These are phyloP conservation scores for Corynorhinus townsendii DNA, from an alignment of 2,113 vertebrate genomes.

Conservation along the genomic window DNA sequence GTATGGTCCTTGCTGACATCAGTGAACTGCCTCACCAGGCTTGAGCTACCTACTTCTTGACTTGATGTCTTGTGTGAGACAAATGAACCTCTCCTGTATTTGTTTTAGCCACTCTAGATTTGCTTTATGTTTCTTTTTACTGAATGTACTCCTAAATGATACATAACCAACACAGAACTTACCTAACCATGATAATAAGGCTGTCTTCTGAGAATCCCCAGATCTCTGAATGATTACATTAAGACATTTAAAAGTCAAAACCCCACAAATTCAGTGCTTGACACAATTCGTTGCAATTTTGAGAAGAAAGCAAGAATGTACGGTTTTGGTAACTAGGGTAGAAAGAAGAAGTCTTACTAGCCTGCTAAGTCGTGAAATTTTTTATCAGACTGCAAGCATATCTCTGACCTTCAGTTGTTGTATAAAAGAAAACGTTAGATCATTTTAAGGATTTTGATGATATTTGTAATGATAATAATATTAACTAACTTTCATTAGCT, in stretches of 20 bases:
- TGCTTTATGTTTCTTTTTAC: not conserved
- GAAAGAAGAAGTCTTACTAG: not conserved
- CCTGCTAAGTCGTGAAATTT: not conserved
- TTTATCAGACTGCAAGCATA: not conserved
- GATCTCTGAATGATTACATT: not conserved
- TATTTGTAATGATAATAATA: not conserved
- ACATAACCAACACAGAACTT: not conserved
- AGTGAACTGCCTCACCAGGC: not conserved
- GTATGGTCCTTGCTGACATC: not conserved
- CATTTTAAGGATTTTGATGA: not conserved
- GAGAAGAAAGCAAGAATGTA: not conserved
- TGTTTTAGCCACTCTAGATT: not conserved
- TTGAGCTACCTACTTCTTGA: not conserved
- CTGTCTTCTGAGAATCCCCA: not conserved
- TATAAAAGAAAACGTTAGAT: not conserved
- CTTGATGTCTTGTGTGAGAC: not conserved
- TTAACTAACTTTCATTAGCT: not conserved
- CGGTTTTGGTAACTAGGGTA: not conserved
- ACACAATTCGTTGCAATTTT: not conserved
- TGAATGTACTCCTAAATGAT: not conserved
- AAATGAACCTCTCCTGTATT: not conserved
- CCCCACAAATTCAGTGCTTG: not conserved
- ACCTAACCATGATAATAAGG: not conserved
- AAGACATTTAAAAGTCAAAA: slow-evolving; percentile 6
- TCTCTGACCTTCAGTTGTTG: not conserved